Evolutionary conservation across 2,888 invertebrate genomes (phyloP).

Genomic region (Agrochola circellaris): DNA sequence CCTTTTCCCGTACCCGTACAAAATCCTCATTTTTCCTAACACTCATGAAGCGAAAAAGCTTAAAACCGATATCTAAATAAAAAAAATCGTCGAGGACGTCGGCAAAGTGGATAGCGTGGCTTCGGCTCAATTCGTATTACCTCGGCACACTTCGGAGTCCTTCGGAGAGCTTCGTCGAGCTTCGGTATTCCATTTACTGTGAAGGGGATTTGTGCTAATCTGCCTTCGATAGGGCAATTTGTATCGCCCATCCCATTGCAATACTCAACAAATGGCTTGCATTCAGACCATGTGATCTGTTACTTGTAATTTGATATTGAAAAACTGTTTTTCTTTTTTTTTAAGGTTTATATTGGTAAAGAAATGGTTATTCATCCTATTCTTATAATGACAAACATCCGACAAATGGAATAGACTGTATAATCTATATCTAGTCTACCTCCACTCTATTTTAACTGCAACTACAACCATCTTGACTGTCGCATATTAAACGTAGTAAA

Average conservation of each 20-base stretch:
- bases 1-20: not conserved
- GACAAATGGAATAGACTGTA: not conserved
- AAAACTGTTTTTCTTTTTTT: not conserved
- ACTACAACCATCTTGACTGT: no score
- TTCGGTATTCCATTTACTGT: conserved; percentile 66
- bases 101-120: conserved; percentile 46
- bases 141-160: conserved; percentile 18
- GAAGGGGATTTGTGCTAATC: conserved; percentile 66
- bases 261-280: conserved; percentile 53
- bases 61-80: conserved; percentile 53
- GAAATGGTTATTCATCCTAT: not conserved
- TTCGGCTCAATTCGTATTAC: conserved; percentile 38
- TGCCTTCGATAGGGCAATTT: conserved; percentile 59
- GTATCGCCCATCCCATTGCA: conserved; percentile 55
- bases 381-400: not conserved
- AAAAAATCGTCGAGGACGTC: conserved; percentile 30
- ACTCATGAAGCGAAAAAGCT: conserved; percentile 54
- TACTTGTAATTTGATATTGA: conserved; percentile 15
- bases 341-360: not conserved
- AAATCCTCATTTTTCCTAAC: conserved; percentile 41
- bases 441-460: not conserved
- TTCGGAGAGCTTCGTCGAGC: conserved; percentile 40
- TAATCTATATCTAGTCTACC: not conserved
- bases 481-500: no score
- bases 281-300: conserved; percentile 24